Evolutionary conservation across 2,888 invertebrate genomes (phyloP).

Genomic region (Galerucella pusilla): DNA sequence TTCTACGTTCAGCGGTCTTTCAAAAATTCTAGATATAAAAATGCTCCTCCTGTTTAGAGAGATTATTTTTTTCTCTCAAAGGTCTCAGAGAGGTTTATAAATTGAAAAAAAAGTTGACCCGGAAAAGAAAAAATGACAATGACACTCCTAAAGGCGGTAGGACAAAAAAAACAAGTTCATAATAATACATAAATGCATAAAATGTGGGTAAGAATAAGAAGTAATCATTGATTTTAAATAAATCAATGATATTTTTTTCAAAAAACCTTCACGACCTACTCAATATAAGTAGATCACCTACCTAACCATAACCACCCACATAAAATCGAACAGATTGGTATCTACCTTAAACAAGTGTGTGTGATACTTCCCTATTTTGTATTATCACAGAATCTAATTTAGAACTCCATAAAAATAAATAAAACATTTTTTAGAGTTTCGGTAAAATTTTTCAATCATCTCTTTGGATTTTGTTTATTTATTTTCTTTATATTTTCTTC

Average conservation of each 20-base stretch:
- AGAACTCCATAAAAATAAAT: too few species aligned
- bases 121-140: constrained; percentile 5
- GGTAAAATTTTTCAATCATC: too few species aligned
- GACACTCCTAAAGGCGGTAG: neutral
- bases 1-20: too few species aligned
- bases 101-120: neutral
- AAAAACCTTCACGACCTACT: constrained; percentile 27
- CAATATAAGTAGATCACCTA: constrained; percentile 30
- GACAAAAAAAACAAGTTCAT: neutral
- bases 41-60: too few species aligned
- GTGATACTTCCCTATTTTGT: constrained; percentile 10
- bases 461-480: too few species aligned
- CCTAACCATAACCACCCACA: constrained; percentile 20
- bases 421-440: too few species aligned
- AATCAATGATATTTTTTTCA: neutral
- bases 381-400: neutral
- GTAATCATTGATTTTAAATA: constrained; percentile 9
- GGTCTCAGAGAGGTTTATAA: too few species aligned
- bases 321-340: constrained; percentile 12
- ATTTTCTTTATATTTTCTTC: too few species aligned
- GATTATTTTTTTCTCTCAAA: too few species aligned
- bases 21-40: too few species aligned
- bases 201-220: constrained; percentile 9
- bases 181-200: neutral
- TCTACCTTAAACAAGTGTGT: constrained; percentile 12